Percentiles rank a stretch among this genome's conserved stretches.
Conservation (phyloP, 2,113 vertebrate species). For the Eclectus roratus region DNA sequence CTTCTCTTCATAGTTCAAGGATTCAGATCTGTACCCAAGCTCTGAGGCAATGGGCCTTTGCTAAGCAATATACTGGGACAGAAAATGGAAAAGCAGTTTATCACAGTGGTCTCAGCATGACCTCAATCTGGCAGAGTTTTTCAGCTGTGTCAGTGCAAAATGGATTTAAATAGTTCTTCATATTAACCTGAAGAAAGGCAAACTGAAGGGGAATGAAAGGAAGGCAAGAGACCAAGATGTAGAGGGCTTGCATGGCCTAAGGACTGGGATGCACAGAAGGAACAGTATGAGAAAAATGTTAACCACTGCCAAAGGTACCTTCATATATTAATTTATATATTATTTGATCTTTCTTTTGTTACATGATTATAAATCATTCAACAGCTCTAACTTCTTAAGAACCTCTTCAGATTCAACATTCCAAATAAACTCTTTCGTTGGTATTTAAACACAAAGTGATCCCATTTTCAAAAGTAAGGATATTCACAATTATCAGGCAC, state of each 20-base stretch:
- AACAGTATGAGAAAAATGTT: neutral
- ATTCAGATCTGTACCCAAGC: neutral
- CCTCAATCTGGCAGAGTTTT: neutral
- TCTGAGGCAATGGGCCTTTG: neutral
- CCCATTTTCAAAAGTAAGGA: neutral
- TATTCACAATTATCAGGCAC: neutral
- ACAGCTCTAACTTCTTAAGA: neutral
- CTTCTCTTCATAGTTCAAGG: neutral
- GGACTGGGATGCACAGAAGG: neutral
- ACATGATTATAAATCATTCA: neutral
- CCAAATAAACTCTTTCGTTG: neutral
- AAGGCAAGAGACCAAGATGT: neutral
- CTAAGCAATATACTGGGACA: neutral
- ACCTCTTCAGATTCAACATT: neutral
- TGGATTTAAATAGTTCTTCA: neutral
- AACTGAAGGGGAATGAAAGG: neutral
- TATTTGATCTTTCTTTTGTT: neutral
- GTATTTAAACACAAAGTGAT: neutral
- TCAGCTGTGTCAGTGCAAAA: neutral
- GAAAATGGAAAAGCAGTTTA: conserved; percentile 30
- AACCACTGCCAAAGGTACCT: neutral
- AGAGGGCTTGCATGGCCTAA: neutral
- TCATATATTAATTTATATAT: neutral
- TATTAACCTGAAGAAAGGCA: neutral
- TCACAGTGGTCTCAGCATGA: neutral